Conservation (phyloP, 1,140 invertebrate species). For the Macrotrachela quadricornifera region DNA sequence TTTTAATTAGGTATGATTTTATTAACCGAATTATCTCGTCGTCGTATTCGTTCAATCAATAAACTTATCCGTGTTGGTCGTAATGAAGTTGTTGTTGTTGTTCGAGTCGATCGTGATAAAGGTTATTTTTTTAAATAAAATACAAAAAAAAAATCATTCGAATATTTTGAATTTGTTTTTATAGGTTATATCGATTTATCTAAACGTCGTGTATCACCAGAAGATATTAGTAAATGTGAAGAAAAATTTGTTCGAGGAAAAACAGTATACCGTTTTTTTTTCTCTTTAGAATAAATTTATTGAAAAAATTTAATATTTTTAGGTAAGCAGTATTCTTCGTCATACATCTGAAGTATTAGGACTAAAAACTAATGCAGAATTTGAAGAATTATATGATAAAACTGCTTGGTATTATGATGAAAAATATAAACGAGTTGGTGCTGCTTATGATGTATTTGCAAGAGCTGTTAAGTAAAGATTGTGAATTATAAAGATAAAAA, state of each 20-base stretch:
- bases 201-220: constrained; percentile 85
- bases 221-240: constrained; percentile 92
- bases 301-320: neutral
- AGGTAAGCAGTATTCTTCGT: constrained; percentile 70
- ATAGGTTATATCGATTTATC: constrained; percentile 95
- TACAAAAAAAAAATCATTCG: neutral
- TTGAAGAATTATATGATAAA: constrained; percentile 82
- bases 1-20: constrained; percentile 34
- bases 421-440: constrained; percentile 81
- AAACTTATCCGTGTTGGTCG: constrained; percentile 94
- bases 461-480: constrained; percentile 85
- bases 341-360: constrained; percentile 84
- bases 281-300: neutral
- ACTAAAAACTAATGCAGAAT: constrained; percentile 66
- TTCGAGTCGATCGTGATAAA: constrained; percentile 97
- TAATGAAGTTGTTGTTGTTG: constrained; percentile 95
- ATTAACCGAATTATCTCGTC: constrained; percentile 73
- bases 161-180: constrained; percentile 8
- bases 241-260: constrained; percentile 95
- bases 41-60: constrained; percentile 96
- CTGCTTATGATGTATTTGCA: constrained; percentile 93
- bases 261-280: constrained; percentile 43
- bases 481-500: no score
- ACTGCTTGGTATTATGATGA: constrained; percentile 99
- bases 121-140: constrained; percentile 35